phyloP scores from a whole-genome alignment of 2,888 invertebrate genomes.

The Amphimallon solstitiale region DNA sequence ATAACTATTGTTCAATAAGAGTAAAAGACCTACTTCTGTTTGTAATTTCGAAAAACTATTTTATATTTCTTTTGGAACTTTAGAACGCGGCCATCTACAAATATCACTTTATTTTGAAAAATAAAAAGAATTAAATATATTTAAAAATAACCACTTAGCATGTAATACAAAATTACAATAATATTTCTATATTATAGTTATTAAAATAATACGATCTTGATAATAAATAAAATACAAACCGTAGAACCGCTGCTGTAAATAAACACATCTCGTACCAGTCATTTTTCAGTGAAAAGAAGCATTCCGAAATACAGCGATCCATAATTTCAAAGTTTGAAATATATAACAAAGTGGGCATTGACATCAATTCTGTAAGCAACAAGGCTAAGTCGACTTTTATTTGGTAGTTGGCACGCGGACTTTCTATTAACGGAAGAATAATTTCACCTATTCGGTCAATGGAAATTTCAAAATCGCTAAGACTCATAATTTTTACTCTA shows the following conservation, averaged over 20 bases:
- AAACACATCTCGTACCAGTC: not conserved
- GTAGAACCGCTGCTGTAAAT: not conserved
- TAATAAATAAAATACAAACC: slow-evolving; percentile 10
- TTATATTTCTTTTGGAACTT: too few relatives aligned
- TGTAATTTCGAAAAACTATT: too few relatives aligned
- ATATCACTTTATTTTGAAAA: too few relatives aligned
- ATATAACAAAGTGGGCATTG: not conserved
- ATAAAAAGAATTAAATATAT: too few relatives aligned
- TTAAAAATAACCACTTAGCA: too few relatives aligned
- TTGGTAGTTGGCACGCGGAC: not conserved
- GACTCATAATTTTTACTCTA: not conserved
- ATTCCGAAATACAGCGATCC: slow-evolving; percentile 6
- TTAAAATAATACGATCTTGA: not conserved
- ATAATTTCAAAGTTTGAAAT: not conserved
- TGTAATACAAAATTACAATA: too few relatives aligned
- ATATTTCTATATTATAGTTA: too few relatives aligned
- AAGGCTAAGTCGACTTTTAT: slow-evolving; percentile 9
- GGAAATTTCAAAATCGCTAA: not conserved
- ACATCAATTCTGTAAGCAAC: slow-evolving; percentile 13
- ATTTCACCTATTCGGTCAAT: not conserved
- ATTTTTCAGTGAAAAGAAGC: not conserved
- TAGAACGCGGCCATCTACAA: too few relatives aligned
- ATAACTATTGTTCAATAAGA: too few relatives aligned
- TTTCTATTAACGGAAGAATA: slow-evolving; percentile 1
- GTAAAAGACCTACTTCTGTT: too few relatives aligned